Base-by-base conservation (phyloP, 2,113 vertebrate genomes). In the Phaethon lepturus region DNA sequence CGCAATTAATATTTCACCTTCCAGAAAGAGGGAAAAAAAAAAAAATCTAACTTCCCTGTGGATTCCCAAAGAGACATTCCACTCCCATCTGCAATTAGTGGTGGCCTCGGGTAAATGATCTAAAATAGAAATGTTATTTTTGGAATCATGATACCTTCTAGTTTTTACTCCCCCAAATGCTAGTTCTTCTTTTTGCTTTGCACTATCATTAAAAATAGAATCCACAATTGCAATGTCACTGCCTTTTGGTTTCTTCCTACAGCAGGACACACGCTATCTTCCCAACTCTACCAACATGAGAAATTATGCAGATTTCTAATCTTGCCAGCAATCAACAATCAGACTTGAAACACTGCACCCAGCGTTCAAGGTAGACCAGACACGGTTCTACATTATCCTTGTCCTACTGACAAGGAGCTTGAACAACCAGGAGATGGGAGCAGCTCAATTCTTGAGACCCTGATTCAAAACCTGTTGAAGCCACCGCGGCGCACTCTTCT, bases 81-180 rank as follows among this genome's bases (percentile, higher is more conserved):
- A 0, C 58, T 93, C 69, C 0, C 0, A 62, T 78, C 77, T 93
- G 56, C 84, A 95, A 94, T 97, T 96, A 90, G 83, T 26, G 44
- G 89, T 33, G 33, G 82, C 89, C 62, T 60, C 0, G n/a, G 64
- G 72, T 92, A 92, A 94, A 67, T 13, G 59, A 81, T 81, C 92
- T 49, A 63, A 92, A 97, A 95, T 86, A 92, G 94, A 94, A 88
- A 50, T 72, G 82, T 78, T 96, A 90, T 90, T 97, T 97, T 92
- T 92, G 85, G 93, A 88, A 31, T 72, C 1, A 1, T 6, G 75
- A 88, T 94, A 89, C 81, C 71, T 86, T 78, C 80, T 88, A 28
- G 23, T 59, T 86, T 95, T 88, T 86, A 29, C 26, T 95, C 45
- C 26, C n/a, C 12, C 88, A 75, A 82, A 85, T 63, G 38, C 62